Evolutionary conservation across 2,797 vertebrate species (phyloP), one percentile per base, ranked within the genome.

Genomic region (Trachops cirrhosus): DNA sequence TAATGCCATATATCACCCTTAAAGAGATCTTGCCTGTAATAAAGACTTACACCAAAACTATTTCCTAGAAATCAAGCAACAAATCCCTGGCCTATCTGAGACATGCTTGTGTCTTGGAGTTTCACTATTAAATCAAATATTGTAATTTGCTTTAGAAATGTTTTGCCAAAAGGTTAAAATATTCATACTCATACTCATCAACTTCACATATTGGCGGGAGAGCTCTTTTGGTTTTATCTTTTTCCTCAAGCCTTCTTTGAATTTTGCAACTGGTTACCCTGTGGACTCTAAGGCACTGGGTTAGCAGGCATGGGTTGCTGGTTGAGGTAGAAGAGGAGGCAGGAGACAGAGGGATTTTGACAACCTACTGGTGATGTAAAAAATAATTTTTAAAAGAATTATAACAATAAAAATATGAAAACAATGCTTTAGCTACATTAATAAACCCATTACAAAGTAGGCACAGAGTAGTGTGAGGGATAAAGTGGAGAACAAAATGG

Each of bases 141-240:
- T 80, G 10, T 94, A 95, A 98, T 96, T 97, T 96, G 93, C 84
- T 93, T 97, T 87, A 94, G 86, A 97, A 97, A 93, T 93, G 62
- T 95, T 97, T 97, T 94, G 97, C 90, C 94, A 78, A 97, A 97
- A 97, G 97, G 92, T 97, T 96, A 97, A 97, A 96, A 96, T 97
- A 93, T 92, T 93, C 90, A 87, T 89, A 78, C 67, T 87, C 24
- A 34, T 48, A 89, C 83, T 95, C 52, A 6, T 97, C 96, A 50
- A 73, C 96, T 93, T 96, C 83, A 6, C 37, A 29, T 46, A 77
- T 57, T 78, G 48, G 75, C 62, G 24, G 46, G 59, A 86, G 74
- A 94, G 62, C 15, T 57, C 37, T 64, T 91, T 41, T 6, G 32
- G 9, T 24, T 83, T 83, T 74, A 59, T 57, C 77, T 48, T 80